Base-by-base conservation (phyloP, 2,888 invertebrate species). In the Eustalomyia histrio region DNA sequence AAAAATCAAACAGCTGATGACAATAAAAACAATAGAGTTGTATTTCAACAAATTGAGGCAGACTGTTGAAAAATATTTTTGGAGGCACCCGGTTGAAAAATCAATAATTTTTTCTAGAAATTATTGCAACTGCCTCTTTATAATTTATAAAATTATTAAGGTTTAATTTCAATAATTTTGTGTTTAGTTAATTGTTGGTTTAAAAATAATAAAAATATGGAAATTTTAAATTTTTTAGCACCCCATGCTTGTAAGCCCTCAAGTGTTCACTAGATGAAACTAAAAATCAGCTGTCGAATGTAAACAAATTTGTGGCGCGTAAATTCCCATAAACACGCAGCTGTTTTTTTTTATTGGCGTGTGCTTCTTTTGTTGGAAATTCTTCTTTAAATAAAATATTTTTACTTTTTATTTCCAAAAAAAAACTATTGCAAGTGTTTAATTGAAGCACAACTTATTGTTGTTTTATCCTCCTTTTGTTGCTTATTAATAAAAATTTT, bases 311-410 rank as follows among this genome's bases (percentile, higher is more conserved):
- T 21, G 1, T 67, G 65, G 76, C 81, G 81, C 81, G 17, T 2
- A 76, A 76, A 57, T 55, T 50, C 8, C n/a, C 52, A n/a, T 58
- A 39, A 8, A 53, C 29, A 58, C 18, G 33, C 73, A 69, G 53
- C 68, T 76, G 76, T 58, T 43, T 39, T 57, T 72, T 65, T 74
- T 69, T 33, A 63, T 71, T 61, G 71, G 76, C 81, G 81, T 81
- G 80, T 76, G 64, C n/a, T n/a, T 55, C 55, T 65, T 65, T 50
- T 5, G 18, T 4, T 6, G 39, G 8, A 7, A 14, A 14, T 2
- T 43, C 18, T 24, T 16, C 21, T 50, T 18, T 6, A 10, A 43
- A 33, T 5, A 53, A 58, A 47, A 47, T 47, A 47, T 43, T 67
- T 53, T 57, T 63, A 14, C 10, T 55, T 61, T 47, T 16, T 21